Base-by-base conservation (phyloP, 2,888 invertebrate species). In the Subacronicta megacephala region DNA sequence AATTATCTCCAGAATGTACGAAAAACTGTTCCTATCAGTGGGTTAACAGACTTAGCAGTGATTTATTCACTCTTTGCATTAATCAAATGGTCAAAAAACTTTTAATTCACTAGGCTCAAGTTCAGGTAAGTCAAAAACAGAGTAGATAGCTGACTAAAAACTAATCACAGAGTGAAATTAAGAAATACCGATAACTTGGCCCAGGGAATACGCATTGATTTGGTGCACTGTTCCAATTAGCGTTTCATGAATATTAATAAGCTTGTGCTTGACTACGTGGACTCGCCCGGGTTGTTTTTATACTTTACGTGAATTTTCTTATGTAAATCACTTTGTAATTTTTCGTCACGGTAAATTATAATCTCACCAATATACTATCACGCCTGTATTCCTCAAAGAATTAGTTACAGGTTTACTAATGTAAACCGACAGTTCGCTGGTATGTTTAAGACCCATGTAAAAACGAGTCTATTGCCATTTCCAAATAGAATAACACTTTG, bases 211-310 rank as follows among this genome's bases (percentile, higher is more conserved):
- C 75, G 72, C 66, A 75, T 81, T 81, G 81, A 81, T 84, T 88
- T 83, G 72, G 78, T 77, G 71, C 76, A 74, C 77, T 79, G 66
- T 73, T 82, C 81, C 83, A 88, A 87, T 88, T 87, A 82, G 80
- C 73, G 66, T 70, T 83, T 84, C 82, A 87, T 88, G 88, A 88
- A 88, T 89, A 89, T 87, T 88, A 83, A 89, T 81, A 57, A 60
- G 59, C 23, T 36, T 47, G 29, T 23, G 44, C 13, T 45, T 40
- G 13, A 31, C 41, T 36, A 37, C 31, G 43, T 38, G 37, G 54
- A 15, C 4, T 54, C n/a, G 37, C 20, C 17, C 40, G 29, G 23
- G 4, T 17, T 55, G 62, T 44, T 40, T 29, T 36, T 18, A 53
- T 7, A 31, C 45, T 55, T 47, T 44, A 16, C 23, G 37, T 43